These are phyloP conservation scores for Callospermophilus lateralis DNA, from an alignment of 2,113 vertebrate genomes.

Conservation along the genomic window DNA sequence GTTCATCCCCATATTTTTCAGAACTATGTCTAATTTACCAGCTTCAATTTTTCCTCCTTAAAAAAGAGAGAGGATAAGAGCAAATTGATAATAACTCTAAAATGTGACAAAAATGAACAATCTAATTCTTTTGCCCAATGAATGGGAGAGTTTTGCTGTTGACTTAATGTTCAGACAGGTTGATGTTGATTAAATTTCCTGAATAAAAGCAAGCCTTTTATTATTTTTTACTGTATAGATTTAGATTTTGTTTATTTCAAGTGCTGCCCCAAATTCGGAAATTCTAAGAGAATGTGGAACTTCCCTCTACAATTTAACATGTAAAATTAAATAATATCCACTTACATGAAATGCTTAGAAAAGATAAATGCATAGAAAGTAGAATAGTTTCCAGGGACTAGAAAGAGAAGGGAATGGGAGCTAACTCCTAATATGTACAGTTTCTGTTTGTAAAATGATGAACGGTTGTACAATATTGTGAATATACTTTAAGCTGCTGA, in stretches of 20 bases:
- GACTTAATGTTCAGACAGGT: neutral
- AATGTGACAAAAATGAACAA: neutral
- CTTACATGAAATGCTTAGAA: neutral
- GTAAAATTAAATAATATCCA: neutral
- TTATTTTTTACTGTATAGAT: neutral
- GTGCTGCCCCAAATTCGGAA: neutral
- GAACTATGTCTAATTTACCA: neutral
- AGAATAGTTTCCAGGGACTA: neutral
- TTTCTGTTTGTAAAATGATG: neutral
- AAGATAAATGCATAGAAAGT: neutral
- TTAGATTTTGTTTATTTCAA: constrained; percentile 27
- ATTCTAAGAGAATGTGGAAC: neutral
- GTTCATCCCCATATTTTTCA: neutral
- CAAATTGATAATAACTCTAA: neutral
- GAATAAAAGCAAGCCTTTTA: neutral
- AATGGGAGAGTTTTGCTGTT: neutral
- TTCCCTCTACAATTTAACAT: neutral
- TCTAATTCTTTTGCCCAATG: neutral
- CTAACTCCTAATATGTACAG: neutral
- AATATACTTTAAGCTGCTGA: neutral
- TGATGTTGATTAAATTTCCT: neutral
- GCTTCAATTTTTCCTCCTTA: neutral
- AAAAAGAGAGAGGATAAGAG: neutral
- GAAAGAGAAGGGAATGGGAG: neutral
- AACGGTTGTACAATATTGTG: neutral